A percentile compares a stretch with the other conserved stretches of the same genome.
phyloP scores from a whole-genome alignment of 2,888 invertebrate species.

The Sminthurinus aureus region DNA sequence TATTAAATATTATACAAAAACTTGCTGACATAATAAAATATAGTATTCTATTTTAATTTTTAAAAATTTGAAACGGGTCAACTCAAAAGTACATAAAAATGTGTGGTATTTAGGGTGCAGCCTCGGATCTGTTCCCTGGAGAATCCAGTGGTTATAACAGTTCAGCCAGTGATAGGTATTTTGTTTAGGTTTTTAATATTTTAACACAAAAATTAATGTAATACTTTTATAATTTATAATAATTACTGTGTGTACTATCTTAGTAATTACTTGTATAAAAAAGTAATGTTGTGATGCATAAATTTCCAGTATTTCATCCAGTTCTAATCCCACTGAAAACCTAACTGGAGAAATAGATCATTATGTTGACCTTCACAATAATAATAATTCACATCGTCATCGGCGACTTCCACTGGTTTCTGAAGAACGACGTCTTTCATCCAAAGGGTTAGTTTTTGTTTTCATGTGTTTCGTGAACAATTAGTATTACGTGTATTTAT shows the following conservation, averaged over 20 bases:
- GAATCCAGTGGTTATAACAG: slow-evolving; percentile 86
- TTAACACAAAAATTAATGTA: no score
- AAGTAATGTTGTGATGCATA: slow-evolving; percentile 72
- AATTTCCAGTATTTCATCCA: slow-evolving; percentile 38
- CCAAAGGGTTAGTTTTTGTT: slow-evolving; percentile 14
- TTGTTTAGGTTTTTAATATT: no score
- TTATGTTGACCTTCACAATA: background rate
- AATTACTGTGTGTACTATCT: no score
- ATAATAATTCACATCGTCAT: background rate
- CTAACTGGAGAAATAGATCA: slow-evolving; percentile 21
- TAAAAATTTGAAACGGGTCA: no score
- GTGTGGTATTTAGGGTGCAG: slow-evolving; percentile 67
- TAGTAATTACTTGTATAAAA: no score
- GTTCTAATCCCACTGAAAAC: slow-evolving; percentile 29
- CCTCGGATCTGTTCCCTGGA: slow-evolving; percentile 79
- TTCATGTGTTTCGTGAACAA: no score
- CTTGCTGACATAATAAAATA: no score
- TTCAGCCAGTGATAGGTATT: slow-evolving; percentile 73
- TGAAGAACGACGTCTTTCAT: slow-evolving; percentile 25
- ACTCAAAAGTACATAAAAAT: background rate
- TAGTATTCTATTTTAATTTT: no score
- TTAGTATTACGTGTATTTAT: no score
- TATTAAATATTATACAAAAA: no score
- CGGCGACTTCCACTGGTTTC: slow-evolving; percentile 28
- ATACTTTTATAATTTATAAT: no score